Evolutionary conservation across 1,140 invertebrate species (phyloP).

Genomic region (Drosophila willistoni): DNA sequence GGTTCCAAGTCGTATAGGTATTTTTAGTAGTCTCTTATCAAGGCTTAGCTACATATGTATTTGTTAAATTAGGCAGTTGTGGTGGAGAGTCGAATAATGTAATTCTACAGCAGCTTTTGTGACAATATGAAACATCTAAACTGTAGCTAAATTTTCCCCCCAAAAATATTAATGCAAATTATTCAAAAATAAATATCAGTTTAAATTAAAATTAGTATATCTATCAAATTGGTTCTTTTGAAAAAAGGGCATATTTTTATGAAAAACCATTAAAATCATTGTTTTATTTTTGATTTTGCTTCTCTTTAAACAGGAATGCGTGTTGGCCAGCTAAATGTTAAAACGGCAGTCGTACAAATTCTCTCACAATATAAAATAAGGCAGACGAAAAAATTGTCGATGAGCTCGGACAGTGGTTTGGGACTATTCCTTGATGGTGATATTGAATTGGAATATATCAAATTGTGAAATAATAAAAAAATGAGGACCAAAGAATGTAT

Average conservation of each 20-base stretch:
- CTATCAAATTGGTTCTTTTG: too few relatives aligned
- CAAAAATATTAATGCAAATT: too few relatives aligned
- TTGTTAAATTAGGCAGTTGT: too few relatives aligned
- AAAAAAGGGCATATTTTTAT: neutral
- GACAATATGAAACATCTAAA: too few relatives aligned
- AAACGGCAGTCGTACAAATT: constrained; percentile 60
- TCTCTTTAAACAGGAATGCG: constrained; percentile 50
- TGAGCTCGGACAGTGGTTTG: constrained; percentile 52
- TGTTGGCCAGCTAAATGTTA: constrained; percentile 58
- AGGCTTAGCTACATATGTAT: too few relatives aligned
- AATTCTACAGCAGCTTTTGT: too few relatives aligned
- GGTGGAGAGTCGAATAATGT: too few relatives aligned
- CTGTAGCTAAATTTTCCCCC: too few relatives aligned
- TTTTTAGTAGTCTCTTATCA: too few relatives aligned
- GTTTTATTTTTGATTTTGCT: neutral
- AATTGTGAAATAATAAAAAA: constrained; percentile 44
- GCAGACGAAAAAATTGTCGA: constrained; percentile 51
- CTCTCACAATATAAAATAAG: constrained; percentile 55
- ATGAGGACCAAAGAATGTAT: constrained; percentile 21
- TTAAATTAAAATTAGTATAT: too few relatives aligned
- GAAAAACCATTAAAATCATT: neutral
- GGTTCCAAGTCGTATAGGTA: too few relatives aligned
- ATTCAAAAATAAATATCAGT: too few relatives aligned
- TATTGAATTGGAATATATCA: constrained; percentile 64
- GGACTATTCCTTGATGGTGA: constrained; percentile 63